phyloP scores from a whole-genome alignment of 2,113 vertebrate genomes.

The Sinosuthora webbiana region DNA sequence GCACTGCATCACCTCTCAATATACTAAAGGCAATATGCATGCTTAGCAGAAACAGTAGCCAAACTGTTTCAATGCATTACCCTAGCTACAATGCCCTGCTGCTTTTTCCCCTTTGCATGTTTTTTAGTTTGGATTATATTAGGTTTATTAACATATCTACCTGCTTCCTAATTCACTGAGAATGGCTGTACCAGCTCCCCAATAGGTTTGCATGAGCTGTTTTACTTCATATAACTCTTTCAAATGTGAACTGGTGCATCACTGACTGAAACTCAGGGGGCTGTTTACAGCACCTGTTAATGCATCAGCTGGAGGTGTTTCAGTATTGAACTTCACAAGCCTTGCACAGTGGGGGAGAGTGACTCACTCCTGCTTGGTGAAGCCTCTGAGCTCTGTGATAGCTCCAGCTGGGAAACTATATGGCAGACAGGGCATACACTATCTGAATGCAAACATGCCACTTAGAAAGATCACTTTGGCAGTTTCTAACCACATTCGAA shows the following conservation, averaged over 20 bases:
- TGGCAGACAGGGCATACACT: background rate
- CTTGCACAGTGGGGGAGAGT: background rate
- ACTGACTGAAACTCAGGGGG: background rate
- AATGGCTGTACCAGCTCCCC: background rate
- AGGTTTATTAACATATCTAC: background rate
- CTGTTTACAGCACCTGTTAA: conserved; percentile 14
- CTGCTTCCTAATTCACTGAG: background rate
- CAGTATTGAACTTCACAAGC: background rate
- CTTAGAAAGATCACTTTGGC: background rate
- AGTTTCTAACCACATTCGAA: background rate
- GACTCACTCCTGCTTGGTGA: background rate
- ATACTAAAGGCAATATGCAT: background rate
- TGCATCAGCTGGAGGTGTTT: background rate
- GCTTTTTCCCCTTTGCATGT: background rate
- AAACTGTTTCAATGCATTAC: background rate
- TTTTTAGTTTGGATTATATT: background rate
- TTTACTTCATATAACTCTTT: background rate
- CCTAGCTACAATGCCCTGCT: background rate
- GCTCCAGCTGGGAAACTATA: background rate
- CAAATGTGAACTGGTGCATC: background rate
- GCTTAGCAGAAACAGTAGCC: background rate
- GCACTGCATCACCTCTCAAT: background rate
- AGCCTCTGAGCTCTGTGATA: background rate
- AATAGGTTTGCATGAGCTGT: background rate
- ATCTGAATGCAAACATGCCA: background rate